Percentiles rank a stretch among this genome's conserved stretches.
Conservation (phyloP, 2,113 vertebrate genomes). For the Carassius auratus region DNA sequence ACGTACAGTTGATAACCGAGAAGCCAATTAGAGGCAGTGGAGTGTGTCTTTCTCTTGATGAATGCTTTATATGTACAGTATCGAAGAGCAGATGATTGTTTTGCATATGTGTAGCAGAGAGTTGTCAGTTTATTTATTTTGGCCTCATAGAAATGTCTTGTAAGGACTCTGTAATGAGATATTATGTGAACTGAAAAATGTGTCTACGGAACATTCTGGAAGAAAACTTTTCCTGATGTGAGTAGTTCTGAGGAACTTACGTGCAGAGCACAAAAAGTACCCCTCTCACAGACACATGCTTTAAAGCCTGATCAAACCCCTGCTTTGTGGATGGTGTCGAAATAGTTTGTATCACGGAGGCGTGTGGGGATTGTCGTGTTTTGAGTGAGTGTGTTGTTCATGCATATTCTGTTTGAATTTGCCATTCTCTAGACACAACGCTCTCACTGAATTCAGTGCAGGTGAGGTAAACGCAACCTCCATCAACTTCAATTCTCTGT, state of each 20-base stretch:
- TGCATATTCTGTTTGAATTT: conserved; percentile 48
- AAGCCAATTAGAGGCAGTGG: conserved; percentile 77
- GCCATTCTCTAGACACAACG: conserved; percentile 31
- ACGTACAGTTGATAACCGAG: conserved; percentile 69
- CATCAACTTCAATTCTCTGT: conserved; percentile 12
- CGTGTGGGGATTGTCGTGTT: conserved; percentile 18
- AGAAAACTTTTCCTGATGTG: conserved; percentile 4
- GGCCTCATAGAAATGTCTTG: conserved; percentile 24
- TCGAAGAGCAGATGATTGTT: conserved; percentile 3
- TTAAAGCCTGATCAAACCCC: conserved; percentile 23
- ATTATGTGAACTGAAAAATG: conserved; percentile 21
- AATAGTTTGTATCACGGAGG: not conserved
- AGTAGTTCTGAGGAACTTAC: not conserved
- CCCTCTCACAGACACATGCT: not conserved
- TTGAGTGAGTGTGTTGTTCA: conserved; percentile 33
- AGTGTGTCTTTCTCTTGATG: conserved; percentile 75
- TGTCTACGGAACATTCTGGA: conserved; percentile 16
- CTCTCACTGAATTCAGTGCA: conserved; percentile 36
- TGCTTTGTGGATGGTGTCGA: conserved; percentile 12
- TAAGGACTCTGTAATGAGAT: conserved; percentile 21
- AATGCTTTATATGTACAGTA: conserved; percentile 68
- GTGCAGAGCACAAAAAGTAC: not conserved
- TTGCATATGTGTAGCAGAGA: conserved; percentile 20
- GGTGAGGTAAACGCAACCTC: conserved; percentile 19
- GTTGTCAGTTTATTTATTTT: conserved; percentile 28